These are phyloP conservation scores for Chauna torquata DNA, from an alignment of 2,113 vertebrate species.

Conservation along the genomic window DNA sequence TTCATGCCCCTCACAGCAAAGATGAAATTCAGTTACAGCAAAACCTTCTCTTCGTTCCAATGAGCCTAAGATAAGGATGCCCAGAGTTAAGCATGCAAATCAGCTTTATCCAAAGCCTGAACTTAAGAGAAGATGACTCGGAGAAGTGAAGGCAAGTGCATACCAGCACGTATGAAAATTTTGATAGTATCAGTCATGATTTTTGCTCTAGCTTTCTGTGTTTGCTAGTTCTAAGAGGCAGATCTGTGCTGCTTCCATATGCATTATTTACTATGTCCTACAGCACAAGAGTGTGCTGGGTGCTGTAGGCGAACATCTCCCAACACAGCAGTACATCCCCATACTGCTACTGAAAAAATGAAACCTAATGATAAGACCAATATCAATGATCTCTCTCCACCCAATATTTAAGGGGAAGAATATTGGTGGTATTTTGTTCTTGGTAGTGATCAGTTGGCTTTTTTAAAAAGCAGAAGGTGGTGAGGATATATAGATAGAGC, in stretches of 20 bases:
- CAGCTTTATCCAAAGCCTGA: neutral
- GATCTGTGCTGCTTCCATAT: neutral
- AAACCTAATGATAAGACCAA: neutral
- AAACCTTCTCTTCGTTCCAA: neutral
- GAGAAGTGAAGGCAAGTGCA: neutral
- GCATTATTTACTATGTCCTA: neutral
- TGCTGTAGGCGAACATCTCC: neutral
- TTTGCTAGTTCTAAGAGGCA: neutral
- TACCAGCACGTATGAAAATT: neutral
- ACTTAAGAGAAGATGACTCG: neutral
- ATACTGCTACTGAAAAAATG: neutral
- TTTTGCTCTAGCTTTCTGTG: neutral
- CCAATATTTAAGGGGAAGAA: neutral
- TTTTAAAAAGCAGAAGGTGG: neutral
- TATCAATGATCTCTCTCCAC: neutral
- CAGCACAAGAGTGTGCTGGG: neutral
- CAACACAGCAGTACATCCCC: rapidly evolving
- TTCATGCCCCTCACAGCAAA: neutral
- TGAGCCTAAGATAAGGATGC: neutral
- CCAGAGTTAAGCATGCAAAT: conserved; percentile 14
- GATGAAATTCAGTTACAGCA: conserved; percentile 5
- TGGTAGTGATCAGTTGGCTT: neutral
- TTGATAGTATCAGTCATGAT: neutral
- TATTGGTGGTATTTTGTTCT: neutral
- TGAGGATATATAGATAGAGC: neutral